phyloP scores from a whole-genome alignment of 1,140 invertebrate genomes.

The Copidosoma floridanum region DNA sequence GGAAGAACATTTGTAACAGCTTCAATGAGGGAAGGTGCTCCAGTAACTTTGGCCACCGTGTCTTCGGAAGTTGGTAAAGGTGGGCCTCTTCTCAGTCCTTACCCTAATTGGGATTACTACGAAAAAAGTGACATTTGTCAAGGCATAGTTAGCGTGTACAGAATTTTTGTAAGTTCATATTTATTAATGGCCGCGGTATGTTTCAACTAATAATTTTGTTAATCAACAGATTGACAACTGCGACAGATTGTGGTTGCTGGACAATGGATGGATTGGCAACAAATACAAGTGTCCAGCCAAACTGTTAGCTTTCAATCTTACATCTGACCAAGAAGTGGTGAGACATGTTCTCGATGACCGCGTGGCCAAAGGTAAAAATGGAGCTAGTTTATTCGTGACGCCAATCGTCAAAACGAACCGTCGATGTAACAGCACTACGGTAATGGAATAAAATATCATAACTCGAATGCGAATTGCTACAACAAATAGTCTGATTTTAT shows the following conservation, averaged over 20 bases:
- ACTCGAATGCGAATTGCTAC: too few relatives aligned
- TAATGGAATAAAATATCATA: conserved; percentile 24
- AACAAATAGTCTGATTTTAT: too few relatives aligned
- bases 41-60: conserved; percentile 34
- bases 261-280: conserved; percentile 52
- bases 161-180: conserved; percentile 37
- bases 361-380: conserved; percentile 28
- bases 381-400: conserved; percentile 33
- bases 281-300: conserved; percentile 50
- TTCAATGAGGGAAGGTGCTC: conserved; percentile 49
- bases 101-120: conserved; percentile 38
- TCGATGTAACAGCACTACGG: conserved; percentile 11
- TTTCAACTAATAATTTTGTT: too few relatives aligned
- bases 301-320: conserved; percentile 53
- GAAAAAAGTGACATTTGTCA: conserved; percentile 25
- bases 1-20: conserved; percentile 37
- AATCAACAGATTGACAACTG: conserved; percentile 60
- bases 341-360: conserved; percentile 41
- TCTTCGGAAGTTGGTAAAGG: conserved; percentile 15
- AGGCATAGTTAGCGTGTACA: conserved; percentile 33
- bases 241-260: conserved; percentile 57
- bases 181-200: too few relatives aligned
- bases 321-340: conserved; percentile 48
- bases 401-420: conserved; percentile 27
- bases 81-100: conserved; percentile 34